Evolutionary conservation across 1,140 invertebrate species (phyloP), one percentile per base, ranked within the genome.

Genomic region (Maconellicoccus hirsutus): DNA sequence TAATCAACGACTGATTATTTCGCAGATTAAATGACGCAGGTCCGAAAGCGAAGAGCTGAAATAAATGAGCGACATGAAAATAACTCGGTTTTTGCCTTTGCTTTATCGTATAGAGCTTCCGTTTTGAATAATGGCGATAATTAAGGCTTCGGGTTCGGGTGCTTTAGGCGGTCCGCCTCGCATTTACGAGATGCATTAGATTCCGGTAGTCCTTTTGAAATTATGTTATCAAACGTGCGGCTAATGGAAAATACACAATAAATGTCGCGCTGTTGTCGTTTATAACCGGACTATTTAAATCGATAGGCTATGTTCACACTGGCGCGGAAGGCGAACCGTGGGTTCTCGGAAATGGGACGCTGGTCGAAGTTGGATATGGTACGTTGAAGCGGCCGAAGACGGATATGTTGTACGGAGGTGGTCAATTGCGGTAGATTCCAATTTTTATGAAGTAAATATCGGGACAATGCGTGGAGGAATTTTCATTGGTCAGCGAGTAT

Each of bases 161-260:
- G 4, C 61, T 66, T 66, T 26, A 66, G 4, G 25, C 61, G 6
- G 42, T 4, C 42, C 42, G 16, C 42, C 6, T 6, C 29, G 12
- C 29, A 33, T 33, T 52, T 52, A 52, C 12, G n/a, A 52, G 42
- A 19, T 52, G n/a, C 42, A 52, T 52, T 52, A 52, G 42, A 52
- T 66, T 66, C 61, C 61, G 25, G 61, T 66, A 66, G 61, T 66
- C 61, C 61, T 22, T 22, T 66, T 66, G 25, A 66, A 66, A 66
- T 66, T 66, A 66, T 66, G 61, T 66, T 66, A 66, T 66, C 61
- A 66, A 66, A 66, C 61, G 61, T 22, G 61, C 52, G 52, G n/a
- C 61, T 66, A 66, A 66, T 66, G 61, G 61, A 66, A 25, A 23
- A 26, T 66, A 66, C 61, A 66, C 61, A 66, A 66, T 26, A 66